These are phyloP conservation scores for Uloborus plumipes DNA, from an alignment of 2,888 invertebrate species.

Conservation along the genomic window DNA sequence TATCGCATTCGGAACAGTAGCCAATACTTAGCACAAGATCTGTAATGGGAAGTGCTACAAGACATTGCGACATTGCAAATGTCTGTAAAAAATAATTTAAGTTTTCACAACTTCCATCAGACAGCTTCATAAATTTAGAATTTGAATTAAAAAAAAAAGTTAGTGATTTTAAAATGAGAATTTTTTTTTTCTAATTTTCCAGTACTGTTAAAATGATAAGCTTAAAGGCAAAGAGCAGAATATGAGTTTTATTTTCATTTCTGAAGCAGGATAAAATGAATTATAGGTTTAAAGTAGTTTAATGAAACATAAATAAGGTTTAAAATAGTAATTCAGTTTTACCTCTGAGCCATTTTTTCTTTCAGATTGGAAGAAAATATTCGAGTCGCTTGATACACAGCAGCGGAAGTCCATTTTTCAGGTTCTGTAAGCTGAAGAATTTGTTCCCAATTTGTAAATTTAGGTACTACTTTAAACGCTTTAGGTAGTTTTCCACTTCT, in stretches of 20 bases:
- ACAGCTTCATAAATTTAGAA: no score
- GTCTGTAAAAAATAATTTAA: no score
- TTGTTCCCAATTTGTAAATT: constrained; percentile 94
- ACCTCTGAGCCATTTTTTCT: constrained; percentile 94
- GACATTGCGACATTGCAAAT: no score
- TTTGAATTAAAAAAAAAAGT: no score
- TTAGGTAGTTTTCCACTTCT: constrained; percentile 97
- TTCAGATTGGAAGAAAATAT: constrained; percentile 98
- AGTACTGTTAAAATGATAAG: neutral
- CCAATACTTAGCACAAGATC: no score
- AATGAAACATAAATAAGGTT: neutral
- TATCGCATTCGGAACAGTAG: no score
- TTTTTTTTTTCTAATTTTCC: neutral
- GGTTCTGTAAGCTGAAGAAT: constrained; percentile 79
- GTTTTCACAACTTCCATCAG: no score
- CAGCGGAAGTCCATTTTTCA: constrained; percentile 96
- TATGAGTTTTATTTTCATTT: neutral
- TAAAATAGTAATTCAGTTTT: constrained; percentile 14
- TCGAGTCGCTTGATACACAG: constrained; percentile 95
- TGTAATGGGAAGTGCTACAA: no score
- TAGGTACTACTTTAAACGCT: constrained; percentile 96
- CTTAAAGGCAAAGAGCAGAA: neutral
- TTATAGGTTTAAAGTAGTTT: neutral
- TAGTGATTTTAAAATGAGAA: no score
- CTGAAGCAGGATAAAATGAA: neutral